phyloP scores from a whole-genome alignment of 2,888 invertebrate genomes.

The Macrostomum cliftonense region DNA sequence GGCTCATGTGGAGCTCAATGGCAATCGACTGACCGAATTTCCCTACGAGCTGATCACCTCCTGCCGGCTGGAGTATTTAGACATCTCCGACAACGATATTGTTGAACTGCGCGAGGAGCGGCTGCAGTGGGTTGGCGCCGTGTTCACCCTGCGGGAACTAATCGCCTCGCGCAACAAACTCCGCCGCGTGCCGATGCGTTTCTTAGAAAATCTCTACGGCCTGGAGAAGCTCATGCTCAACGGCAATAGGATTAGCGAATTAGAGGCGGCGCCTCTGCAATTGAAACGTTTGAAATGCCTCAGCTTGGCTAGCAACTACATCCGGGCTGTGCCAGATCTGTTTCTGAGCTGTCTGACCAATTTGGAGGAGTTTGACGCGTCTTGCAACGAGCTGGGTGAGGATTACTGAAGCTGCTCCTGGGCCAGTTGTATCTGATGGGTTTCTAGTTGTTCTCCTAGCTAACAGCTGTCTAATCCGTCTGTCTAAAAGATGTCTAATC shows the following conservation, averaged over 20 bases:
- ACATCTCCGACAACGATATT: slow-evolving; percentile 18
- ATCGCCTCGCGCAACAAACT: neutral
- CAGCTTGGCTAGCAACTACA: slow-evolving; percentile 21
- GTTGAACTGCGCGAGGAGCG: slow-evolving; percentile 5
- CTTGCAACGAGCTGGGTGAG: slow-evolving; percentile 23
- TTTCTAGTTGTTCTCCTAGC: too few species aligned
- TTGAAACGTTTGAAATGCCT: slow-evolving; percentile 18
- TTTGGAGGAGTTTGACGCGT: slow-evolving; percentile 20
- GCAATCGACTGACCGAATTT: slow-evolving; percentile 18
- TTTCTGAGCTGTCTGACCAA: slow-evolving; percentile 18
- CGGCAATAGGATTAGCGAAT: too few species aligned
- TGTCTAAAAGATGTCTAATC: too few species aligned
- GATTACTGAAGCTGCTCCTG: too few species aligned
- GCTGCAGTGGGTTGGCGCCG: neutral
- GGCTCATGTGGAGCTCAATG: slow-evolving; percentile 16
- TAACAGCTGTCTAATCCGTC: too few species aligned
- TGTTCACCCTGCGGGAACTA: neutral
- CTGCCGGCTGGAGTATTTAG: slow-evolving; percentile 15
- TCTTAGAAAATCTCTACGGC: slow-evolving; percentile 15
- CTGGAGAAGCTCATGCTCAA: slow-evolving; percentile 13
- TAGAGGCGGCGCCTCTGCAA: slow-evolving; percentile 12
- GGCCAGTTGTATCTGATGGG: too few species aligned
- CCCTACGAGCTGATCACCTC: slow-evolving; percentile 17
- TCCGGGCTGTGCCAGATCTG: slow-evolving; percentile 19
- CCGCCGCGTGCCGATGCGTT: neutral